These are phyloP conservation scores for Caenorhabditis japonica DNA, from an alignment of 2,888 invertebrate species.

Conservation along the genomic window DNA sequence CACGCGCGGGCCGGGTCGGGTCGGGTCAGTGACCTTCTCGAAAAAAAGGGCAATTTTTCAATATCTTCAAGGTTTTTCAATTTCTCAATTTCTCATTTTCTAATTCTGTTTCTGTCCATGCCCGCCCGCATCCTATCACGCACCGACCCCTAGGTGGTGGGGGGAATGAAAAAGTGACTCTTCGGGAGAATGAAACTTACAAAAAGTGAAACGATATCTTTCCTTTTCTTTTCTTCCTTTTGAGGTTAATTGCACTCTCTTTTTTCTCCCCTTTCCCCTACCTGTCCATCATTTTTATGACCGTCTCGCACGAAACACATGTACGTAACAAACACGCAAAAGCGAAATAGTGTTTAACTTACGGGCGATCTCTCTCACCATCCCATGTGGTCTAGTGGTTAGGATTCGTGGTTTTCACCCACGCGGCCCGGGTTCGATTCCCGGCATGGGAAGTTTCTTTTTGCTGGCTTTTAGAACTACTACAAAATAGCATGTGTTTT, in stretches of 20 bases:
- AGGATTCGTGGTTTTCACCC: constrained; percentile 71
- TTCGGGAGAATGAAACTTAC: not conserved
- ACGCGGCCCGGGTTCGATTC: constrained; percentile 77
- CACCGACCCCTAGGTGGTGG: constrained; percentile 2
- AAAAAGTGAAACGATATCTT: not conserved
- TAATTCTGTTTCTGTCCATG: no score
- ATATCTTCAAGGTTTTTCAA: constrained; percentile 18
- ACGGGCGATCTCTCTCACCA: no score
- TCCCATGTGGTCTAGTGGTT: constrained; percentile 55
- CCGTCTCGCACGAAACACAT: no score
- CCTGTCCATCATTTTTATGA: constrained; percentile 14
- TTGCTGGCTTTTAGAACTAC: no score
- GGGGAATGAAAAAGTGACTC: constrained; percentile 13
- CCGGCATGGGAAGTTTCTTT: constrained; percentile 74
- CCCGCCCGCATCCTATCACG: not conserved
- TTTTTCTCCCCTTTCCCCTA: not conserved
- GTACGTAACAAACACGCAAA: no score
- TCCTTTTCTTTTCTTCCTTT: constrained; percentile 7
- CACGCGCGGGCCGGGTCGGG: constrained; percentile 12
- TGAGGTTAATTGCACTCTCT: constrained; percentile 18
- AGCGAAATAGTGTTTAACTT: no score
- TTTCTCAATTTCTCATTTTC: no score
- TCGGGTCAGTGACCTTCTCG: constrained; percentile 15
- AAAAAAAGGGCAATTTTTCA: constrained; percentile 15
- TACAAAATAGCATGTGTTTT: no score